Base-by-base conservation (phyloP, 1,140 invertebrate species). In the Himalopsyche phryganea region DNA sequence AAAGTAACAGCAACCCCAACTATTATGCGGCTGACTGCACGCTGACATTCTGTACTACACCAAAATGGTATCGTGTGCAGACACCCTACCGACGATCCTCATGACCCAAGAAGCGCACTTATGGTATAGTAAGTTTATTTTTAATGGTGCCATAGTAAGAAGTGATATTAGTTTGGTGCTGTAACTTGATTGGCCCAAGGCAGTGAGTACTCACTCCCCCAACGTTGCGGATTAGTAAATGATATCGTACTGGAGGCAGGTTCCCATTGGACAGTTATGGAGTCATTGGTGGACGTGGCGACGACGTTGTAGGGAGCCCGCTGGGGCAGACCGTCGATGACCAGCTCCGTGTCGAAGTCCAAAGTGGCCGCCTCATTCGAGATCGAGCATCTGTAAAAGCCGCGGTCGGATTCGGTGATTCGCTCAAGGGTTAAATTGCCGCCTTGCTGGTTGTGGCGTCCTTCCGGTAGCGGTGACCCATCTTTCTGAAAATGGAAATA, bases 291-390 rank as follows among this genome's bases (percentile, higher is more conserved):
- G n/a, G 89, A 85, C 54, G 85, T 84, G 1, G 91, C 88, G 28
- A 86, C 88, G 2, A 98, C 79, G 77, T 96, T 94, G 73, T 91
- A 91, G 0, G 94, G 94, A 4, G 94, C 92, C 68, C 94, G 86
- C 6, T 94, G 93, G 19, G 91, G 88, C 33, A 86, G 80, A 67
- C 94, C 85, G 76, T 94, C 84, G 49, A 98, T 87, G 70, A 94
- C 85, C 33, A 98, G 78, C 74, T 94, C 89, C 1, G 93, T 91
- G 71, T 91, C 87, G 1, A 87, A 84, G 1, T 90, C 85, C 20
- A 96, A 85, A 7, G 90, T 92, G n/a, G 91, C 92, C 6, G 94
- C 92, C 68, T 94, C 92, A 75, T 97, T 98, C 59, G 85, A 89
- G 1, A 91, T 89, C 28, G 91, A 85, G 73, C 95, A 98, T 71